Base-by-base conservation (phyloP, 2,888 invertebrate genomes). In the Sympetrum striolatum region DNA sequence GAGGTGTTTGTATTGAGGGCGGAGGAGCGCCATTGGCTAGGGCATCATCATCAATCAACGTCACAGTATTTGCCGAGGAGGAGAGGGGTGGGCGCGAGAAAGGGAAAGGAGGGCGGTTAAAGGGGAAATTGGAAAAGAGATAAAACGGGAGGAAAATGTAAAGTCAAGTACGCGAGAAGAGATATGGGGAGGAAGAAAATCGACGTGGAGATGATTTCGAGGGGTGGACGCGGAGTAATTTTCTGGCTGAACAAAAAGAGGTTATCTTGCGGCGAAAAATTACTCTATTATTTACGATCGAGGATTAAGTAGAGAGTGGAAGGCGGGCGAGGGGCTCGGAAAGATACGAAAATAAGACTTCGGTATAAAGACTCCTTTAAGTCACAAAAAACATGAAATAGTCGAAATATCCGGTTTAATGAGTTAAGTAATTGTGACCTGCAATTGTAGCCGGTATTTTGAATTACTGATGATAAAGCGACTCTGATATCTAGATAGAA, bases 41-140 rank as follows among this genome's bases (percentile, higher is more conserved):
- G 81, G 86, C 60, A 60, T 48, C 82, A 37, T 86, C 86, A 86
- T 86, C 86, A 86, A 86, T 86, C 86, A 86, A 86, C 86, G 86
- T 86, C 86, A 86, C 58, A n/a, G 86, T 86, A 86, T 86, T 86
- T 86, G 86, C 86, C 35, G 86, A 86, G 86, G 18, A 35, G 58
- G n/a, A n/a, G 15, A 10, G 25, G 73, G 5, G 6, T 18, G 31
- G 25, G n/a, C 25, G 73, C 14, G 31, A 14, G 31, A 73, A 73
- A 31, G 18, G 73, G 73, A 25, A 31, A 3, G 73, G 73, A 8
- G 73, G 12, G 10, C 15, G 31, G 73, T n/a, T n/a, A 64, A 22
- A 64, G 64, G 22, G 22, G 64, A 18, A n/a, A 60, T 5, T 39
- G n/a, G 18, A 60, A 25, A 64, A 8, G 64, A 64, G 14, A 22